Evolutionary conservation across 2,888 invertebrate species (phyloP).

Genomic region (Minunthozetes semirufus): DNA sequence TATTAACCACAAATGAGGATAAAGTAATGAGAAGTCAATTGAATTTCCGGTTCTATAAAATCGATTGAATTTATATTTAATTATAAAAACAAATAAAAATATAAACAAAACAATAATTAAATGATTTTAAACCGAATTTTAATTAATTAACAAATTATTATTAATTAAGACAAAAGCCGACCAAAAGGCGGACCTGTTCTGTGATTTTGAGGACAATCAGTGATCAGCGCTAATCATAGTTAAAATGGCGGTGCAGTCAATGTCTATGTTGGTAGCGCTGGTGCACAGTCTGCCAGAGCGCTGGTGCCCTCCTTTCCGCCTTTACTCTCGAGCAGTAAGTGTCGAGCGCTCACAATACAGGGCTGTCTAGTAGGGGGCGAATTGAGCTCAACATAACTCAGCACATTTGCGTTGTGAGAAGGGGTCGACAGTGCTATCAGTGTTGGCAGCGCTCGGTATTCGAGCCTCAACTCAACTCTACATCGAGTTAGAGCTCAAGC

Average conservation of each 20-base stretch:
- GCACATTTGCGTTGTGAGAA: conserved; percentile 16
- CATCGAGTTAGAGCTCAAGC: background rate
- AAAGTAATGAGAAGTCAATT: too few relatives aligned
- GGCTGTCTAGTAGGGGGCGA: conserved; percentile 17
- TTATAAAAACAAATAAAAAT: background rate
- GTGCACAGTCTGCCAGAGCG: conserved; percentile 1
- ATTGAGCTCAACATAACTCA: background rate
- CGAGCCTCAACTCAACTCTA: background rate
- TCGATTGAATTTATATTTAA: background rate
- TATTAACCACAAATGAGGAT: background rate
- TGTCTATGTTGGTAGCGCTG: background rate
- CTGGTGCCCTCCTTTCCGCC: conserved; percentile 21
- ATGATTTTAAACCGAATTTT: background rate
- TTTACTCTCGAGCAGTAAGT: background rate
- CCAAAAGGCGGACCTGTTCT: background rate
- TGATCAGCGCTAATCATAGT: conserved; percentile 13
- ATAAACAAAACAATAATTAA: conserved; percentile 5
- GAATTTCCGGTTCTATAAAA: background rate
- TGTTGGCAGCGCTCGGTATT: background rate
- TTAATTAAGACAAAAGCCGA: background rate
- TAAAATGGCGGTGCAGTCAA: conserved; percentile 9
- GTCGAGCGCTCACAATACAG: conserved; percentile 5
- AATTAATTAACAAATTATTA: background rate
- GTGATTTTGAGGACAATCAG: background rate
- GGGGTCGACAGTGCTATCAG: conserved; percentile 20